Evolutionary conservation across 1,140 invertebrate species (phyloP).

Genomic region (Lepidostoma basale): DNA sequence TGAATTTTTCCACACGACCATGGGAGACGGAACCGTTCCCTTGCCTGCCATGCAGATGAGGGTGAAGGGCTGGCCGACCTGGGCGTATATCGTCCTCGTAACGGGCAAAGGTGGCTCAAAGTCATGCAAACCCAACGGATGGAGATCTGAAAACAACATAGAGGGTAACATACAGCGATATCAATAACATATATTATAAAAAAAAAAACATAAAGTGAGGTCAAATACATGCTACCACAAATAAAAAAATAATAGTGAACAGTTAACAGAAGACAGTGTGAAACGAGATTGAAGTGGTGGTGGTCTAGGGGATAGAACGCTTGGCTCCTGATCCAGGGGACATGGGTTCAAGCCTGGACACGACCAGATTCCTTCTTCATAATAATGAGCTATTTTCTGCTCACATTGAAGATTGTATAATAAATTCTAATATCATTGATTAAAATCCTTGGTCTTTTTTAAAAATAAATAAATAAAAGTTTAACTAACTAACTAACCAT

Average conservation of each 20-base stretch:
- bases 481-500: too few species aligned
- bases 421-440: too few species aligned
- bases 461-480: too few species aligned
- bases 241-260: neutral
- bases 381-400: too few species aligned
- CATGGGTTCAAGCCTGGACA: too few species aligned
- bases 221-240: neutral
- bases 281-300: too few species aligned
- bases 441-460: conserved; percentile 2
- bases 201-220: neutral
- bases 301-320: too few species aligned
- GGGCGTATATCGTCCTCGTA: conserved; percentile 25
- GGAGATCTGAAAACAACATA: conserved; percentile 30
- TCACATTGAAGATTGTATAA: too few species aligned
- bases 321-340: too few species aligned
- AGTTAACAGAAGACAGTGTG: too few species aligned
- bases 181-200: neutral
- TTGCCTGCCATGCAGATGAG: conserved; percentile 30
- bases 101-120: conserved; percentile 40
- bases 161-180: neutral
- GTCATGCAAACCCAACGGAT: conserved; percentile 30
- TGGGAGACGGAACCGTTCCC: conserved; percentile 25
- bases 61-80: conserved; percentile 22
- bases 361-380: too few species aligned
- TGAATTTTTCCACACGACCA: conserved; percentile 39